Evolutionary conservation across 2,797 vertebrate genomes (phyloP), one percentile per base, ranked within the genome.

Genomic region (Lerista edwardsae): DNA sequence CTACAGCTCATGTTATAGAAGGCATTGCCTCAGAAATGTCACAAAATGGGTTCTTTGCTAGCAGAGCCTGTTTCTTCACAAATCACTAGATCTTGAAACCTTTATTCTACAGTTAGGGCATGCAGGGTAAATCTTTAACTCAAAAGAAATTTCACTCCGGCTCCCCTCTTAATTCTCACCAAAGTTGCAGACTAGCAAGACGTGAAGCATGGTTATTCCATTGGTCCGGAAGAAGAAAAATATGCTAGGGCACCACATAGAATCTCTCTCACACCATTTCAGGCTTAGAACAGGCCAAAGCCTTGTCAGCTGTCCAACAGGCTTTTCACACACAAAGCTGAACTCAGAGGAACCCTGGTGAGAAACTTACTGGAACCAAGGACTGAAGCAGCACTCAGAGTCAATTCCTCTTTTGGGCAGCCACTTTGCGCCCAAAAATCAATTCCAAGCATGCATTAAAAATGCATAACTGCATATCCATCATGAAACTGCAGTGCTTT

Each of bases 341-440:
- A 90, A 84, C 62, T 78, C 76, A 0, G 0, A 86, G 74, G 82
- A 88, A 89, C 34, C 7, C 0, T 3, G 0, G 0, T 59, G 86
- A 85, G 89, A 86, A 92, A 92, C 73, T 0, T 47, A 0, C 61
- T 1, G 3, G 3, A 64, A 84, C 51, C 88, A 87, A 87, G 11
- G 83, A 57, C 0, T 0, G 57, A 85, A 85, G 82, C 15, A 85
- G 82, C 15, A 25, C 41, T 65, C 27, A 8, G 23, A 4, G 44
- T 31, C 67, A 39, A 83, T 92, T 94, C 92, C 84, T 86, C 88
- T 90, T 92, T 91, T 77, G 84, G 87, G 79, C 84, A 91, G 82
- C 86, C 75, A 3, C 85, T 91, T 89, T 74, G 86, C 88, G 88
- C 89, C 86, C 81, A 86, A 91, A 90, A 75, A 81, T 36, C 73